phyloP scores from a whole-genome alignment of 2,888 invertebrate species.

The Drosophila kuntzei region DNA sequence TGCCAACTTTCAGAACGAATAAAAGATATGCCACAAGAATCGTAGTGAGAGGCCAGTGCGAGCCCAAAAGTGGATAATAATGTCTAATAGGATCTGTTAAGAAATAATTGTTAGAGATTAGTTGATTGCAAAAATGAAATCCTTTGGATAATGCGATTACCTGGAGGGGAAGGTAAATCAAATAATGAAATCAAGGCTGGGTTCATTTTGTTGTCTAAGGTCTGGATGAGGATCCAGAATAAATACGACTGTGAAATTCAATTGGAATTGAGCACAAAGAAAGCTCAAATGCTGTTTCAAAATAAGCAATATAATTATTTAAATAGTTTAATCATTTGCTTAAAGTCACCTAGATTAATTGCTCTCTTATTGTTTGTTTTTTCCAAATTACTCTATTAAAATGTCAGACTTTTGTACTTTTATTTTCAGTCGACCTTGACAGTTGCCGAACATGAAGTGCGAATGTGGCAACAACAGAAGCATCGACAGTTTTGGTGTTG shows the following conservation, averaged over 20 bases:
- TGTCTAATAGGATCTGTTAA: conserved; percentile 39
- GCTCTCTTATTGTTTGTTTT: not conserved
- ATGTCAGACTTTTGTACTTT: not conserved
- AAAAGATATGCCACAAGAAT: not conserved
- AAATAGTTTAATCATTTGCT: not conserved
- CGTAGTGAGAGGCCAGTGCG: conserved; percentile 65
- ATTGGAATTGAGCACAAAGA: not conserved
- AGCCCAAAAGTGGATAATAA: conserved; percentile 88
- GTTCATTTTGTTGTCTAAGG: not conserved
- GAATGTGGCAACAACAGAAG: conserved; percentile 4
- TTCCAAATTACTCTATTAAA: not conserved
- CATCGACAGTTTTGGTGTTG: conserved; percentile 10
- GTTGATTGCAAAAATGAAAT: not conserved
- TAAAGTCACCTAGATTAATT: not conserved
- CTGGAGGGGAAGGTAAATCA: not conserved
- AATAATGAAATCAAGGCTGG: not conserved
- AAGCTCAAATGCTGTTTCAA: not conserved
- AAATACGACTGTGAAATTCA: not conserved
- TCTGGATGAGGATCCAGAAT: not conserved
- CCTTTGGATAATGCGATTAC: not conserved
- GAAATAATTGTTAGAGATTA: not conserved
- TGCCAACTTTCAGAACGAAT: conserved; percentile 86
- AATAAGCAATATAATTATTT: not conserved
- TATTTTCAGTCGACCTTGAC: not conserved
- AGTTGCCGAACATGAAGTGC: not conserved